These are phyloP conservation scores for Aphelocoma coerulescens DNA, from an alignment of 2,113 vertebrate species.

Conservation along the genomic window DNA sequence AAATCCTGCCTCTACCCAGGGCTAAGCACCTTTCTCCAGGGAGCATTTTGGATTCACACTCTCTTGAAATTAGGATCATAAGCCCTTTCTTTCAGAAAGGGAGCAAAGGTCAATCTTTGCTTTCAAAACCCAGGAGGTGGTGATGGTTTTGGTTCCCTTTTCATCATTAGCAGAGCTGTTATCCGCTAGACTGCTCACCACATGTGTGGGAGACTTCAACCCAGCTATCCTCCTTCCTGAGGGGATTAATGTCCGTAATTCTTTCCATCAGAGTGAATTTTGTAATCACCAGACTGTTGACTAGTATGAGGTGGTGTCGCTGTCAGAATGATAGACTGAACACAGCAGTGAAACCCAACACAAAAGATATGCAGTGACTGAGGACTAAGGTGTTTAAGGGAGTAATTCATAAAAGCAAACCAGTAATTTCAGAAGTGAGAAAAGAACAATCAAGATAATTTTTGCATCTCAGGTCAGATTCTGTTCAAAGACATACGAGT, in stretches of 20 bases:
- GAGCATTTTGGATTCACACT: slow-evolving; percentile 36
- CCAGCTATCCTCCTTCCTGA: slow-evolving; percentile 32
- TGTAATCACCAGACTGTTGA: slow-evolving; percentile 23
- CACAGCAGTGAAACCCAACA: not conserved
- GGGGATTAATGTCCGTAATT: slow-evolving; percentile 46
- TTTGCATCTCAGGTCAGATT: not conserved
- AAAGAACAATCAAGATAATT: not conserved
- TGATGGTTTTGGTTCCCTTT: slow-evolving; percentile 44
- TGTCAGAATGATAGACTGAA: not conserved
- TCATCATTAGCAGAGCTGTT: slow-evolving; percentile 46
- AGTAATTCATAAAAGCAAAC: not conserved
- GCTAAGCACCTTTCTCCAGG: slow-evolving; percentile 55
- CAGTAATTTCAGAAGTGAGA: not conserved
- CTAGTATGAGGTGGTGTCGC: not conserved
- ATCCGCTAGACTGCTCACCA: slow-evolving; percentile 15
- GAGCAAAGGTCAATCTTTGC: slow-evolving; percentile 59
- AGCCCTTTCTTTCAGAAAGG: slow-evolving; percentile 40
- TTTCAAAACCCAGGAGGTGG: slow-evolving; percentile 59
- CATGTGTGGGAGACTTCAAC: slow-evolving; percentile 41
- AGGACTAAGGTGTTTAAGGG: not conserved
- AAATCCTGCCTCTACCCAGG: slow-evolving; percentile 24
- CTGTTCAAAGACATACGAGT: not conserved
- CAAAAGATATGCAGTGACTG: not conserved
- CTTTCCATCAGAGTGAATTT: slow-evolving; percentile 44
- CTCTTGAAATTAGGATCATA: slow-evolving; percentile 62